phyloP scores from a whole-genome alignment of 2,888 invertebrate genomes.

The Drosophila atripex region DNA sequence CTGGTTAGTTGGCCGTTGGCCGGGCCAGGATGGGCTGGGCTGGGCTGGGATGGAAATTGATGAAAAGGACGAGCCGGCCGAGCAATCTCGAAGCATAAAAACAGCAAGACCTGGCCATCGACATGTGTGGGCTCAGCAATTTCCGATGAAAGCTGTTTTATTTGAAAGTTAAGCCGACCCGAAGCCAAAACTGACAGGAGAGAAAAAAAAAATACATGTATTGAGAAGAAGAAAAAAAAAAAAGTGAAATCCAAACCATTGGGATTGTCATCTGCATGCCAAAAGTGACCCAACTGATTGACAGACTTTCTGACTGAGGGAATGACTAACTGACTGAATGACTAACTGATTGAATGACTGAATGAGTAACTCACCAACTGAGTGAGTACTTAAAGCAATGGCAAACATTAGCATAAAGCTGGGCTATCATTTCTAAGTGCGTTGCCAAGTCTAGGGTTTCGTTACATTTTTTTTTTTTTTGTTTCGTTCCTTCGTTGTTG shows the following conservation, averaged over 20 bases:
- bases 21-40: no score
- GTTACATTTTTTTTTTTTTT: slow-evolving; percentile 10
- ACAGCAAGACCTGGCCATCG: neutral
- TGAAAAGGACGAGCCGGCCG: slow-evolving; percentile 12
- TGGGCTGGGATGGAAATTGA: slow-evolving; percentile 12
- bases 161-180: slow-evolving; percentile 30
- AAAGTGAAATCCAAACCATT: neutral
- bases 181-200: neutral
- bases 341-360: slow-evolving; percentile 4
- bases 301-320: slow-evolving; percentile 8
- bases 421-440: slow-evolving; percentile 74
- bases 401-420: slow-evolving; percentile 75
- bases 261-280: slow-evolving; percentile 42
- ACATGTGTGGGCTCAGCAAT: slow-evolving; percentile 29
- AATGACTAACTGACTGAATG: slow-evolving; percentile 7
- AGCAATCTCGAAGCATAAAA: slow-evolving; percentile 1
- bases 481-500: no score
- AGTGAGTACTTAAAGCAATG: slow-evolving; percentile 50
- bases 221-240: no score
- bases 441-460: slow-evolving; percentile 65
- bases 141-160: slow-evolving; percentile 33
- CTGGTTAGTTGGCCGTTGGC: slow-evolving; percentile 2
- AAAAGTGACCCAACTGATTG: slow-evolving; percentile 33
- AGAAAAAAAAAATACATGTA: no score
- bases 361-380: slow-evolving; percentile 37